Evolutionary conservation across 1,140 invertebrate species (phyloP), one percentile per base, ranked within the genome.

Genomic region (Panulirus ornatus): DNA sequence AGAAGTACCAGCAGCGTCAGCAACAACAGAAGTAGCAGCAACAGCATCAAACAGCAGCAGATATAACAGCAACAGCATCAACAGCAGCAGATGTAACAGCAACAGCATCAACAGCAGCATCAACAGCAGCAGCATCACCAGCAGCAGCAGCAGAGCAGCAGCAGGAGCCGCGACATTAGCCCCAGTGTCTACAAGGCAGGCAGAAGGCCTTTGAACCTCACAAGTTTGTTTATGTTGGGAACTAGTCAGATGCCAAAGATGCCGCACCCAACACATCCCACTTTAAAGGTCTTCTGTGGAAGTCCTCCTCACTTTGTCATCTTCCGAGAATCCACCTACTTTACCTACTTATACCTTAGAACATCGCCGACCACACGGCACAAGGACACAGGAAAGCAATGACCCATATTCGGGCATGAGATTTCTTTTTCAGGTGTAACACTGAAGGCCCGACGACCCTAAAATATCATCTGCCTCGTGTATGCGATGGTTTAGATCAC

Each of bases 171-270:
- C 22, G n/a, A 66, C 58, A 66, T 30, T 30, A 30, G 44, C 19
- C 58, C n/a, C 27, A n/a, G 58, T 66, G 58, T 66, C 58, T 66
- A 66, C 58, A 66, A 66, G n/a, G n/a, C 58, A 30, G 58, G 16
- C 58, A 66, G 58, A 30, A 30, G 27, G 58, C 70, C 83, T 85
- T 85, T 85, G 83, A 85, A 44, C 70, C 70, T 47, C 83, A 44
- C 83, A 85, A 85, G 83, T 85, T 85, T 85, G 83, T 85, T 85
- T 85, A 85, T 85, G 66, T 85, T 75, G n/a, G 27, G 36, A 73
- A 51, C 83, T 47, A 44, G 83, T 47, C 70, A 75, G 38, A 85
- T 85, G 83, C 83, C 83, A 66, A 85, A 85, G 83, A 85, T 85
- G 83, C 83, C 83, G 40, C 66, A 3, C 30, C 40, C 83, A 44